Percentiles rank a stretch among this genome's conserved stretches.
Evolutionary conservation across 2,113 vertebrate genomes (phyloP).

Genomic region (Pluvianellus socialis): DNA sequence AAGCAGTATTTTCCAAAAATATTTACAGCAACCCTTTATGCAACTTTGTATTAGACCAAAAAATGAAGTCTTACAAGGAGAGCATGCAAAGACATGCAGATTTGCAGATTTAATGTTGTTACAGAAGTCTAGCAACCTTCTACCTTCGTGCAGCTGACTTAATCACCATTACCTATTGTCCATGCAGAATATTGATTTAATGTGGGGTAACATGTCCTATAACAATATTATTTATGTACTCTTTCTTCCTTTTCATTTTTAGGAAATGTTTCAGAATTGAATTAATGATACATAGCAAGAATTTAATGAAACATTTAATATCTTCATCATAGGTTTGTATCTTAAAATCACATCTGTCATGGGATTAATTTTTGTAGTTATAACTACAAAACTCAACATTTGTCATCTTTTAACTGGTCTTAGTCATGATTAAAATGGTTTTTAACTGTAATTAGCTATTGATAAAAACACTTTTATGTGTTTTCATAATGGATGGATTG

Average conservation of each 20-base stretch:
- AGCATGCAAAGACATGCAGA: neutral
- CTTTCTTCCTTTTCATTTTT: neutral
- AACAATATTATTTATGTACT: neutral
- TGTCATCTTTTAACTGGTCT: neutral
- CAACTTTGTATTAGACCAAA: neutral
- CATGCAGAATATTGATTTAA: neutral
- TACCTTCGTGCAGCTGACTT: neutral
- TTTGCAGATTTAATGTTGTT: neutral
- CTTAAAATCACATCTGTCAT: neutral
- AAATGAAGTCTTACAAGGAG: neutral
- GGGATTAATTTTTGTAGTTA: neutral
- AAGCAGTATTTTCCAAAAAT: neutral
- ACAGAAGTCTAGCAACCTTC: neutral
- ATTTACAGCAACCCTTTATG: neutral
- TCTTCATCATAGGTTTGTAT: neutral
- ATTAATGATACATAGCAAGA: neutral
- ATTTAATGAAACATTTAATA: neutral
- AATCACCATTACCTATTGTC: neutral
- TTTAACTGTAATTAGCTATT: neutral
- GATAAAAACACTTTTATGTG: neutral
- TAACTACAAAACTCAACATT: neutral
- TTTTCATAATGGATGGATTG: neutral
- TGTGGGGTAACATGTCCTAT: rapidly evolving
- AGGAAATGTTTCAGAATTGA: neutral
- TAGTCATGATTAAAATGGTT: neutral